Percentiles rank a stretch among this genome's conserved stretches.
Evolutionary conservation across 1,140 invertebrate species (phyloP).

Genomic region (Drosophila sp.): DNA sequence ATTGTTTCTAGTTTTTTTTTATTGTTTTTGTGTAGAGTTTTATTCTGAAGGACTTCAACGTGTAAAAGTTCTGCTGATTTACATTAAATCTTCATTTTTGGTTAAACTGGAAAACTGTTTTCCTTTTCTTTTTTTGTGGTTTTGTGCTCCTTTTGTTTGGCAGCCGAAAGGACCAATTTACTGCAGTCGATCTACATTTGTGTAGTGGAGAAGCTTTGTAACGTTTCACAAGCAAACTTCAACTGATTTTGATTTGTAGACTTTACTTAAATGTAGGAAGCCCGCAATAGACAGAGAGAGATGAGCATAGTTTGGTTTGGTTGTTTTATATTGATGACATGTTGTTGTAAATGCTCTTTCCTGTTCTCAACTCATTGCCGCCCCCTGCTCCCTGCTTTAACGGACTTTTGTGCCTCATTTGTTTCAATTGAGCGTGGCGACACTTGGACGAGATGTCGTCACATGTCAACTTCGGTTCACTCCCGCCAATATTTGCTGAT

Average conservation of each 20-base stretch:
- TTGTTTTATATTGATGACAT: constrained; percentile 34
- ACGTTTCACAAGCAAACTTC: constrained; percentile 26
- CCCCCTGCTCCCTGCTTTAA: constrained; percentile 16
- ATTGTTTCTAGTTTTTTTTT: too few relatives aligned
- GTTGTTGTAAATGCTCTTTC: constrained; percentile 69
- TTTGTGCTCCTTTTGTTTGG: too few relatives aligned
- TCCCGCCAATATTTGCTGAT: constrained; percentile 76
- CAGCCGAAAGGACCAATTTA: neutral
- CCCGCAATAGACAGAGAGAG: constrained; percentile 4
- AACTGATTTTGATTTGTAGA: constrained; percentile 44
- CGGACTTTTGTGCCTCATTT: constrained; percentile 67
- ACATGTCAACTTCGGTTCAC: constrained; percentile 63
- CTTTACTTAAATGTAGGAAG: constrained; percentile 18
- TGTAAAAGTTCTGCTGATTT: neutral
- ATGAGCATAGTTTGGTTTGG: constrained; percentile 20
- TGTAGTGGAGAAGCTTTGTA: constrained; percentile 20
- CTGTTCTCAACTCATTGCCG: constrained; percentile 37
- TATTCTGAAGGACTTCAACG: too few relatives aligned
- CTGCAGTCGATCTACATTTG: neutral
- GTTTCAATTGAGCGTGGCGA: constrained; percentile 74
- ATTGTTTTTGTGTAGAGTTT: too few relatives aligned
- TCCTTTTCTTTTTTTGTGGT: neutral
- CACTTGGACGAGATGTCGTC: constrained; percentile 72
- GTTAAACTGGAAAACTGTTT: neutral
- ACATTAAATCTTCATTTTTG: neutral